Percentiles rank a stretch among this genome's conserved stretches.
These are phyloP conservation scores for Sinonovacula constricta DNA, from an alignment of 1,140 invertebrate genomes.

Conservation along the genomic window DNA sequence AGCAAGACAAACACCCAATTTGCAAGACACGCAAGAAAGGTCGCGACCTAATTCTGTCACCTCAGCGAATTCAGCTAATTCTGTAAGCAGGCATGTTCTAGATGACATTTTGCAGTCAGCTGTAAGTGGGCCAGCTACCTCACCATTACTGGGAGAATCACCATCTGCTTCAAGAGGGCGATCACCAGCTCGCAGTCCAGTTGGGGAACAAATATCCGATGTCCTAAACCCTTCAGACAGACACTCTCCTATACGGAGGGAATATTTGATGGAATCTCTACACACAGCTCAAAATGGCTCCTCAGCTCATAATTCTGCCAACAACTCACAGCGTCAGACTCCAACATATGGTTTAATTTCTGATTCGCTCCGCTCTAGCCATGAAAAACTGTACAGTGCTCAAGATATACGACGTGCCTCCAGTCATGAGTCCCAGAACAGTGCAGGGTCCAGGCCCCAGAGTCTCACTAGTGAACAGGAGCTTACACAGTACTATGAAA, in stretches of 20 bases:
- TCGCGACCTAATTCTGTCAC: constrained; percentile 22
- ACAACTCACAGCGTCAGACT: constrained; percentile 33
- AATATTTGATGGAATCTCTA: constrained; percentile 16
- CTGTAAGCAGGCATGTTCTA: constrained; percentile 40
- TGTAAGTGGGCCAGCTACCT: constrained; percentile 6
- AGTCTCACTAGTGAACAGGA: constrained; percentile 71
- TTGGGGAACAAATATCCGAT: constrained; percentile 48
- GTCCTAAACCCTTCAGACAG: constrained; percentile 42
- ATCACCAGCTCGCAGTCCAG: constrained; percentile 10
- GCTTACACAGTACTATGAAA: constrained; percentile 64
- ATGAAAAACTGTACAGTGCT: constrained; percentile 58
- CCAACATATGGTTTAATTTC: constrained; percentile 43
- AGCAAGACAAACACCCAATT: constrained; percentile 33
- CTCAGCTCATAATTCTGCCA: constrained; percentile 14
- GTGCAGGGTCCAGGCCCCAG: constrained; percentile 52
- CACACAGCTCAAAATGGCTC: background rate
- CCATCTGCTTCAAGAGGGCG: constrained; percentile 10
- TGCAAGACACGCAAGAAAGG: constrained; percentile 24
- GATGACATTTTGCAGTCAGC: constrained; percentile 51
- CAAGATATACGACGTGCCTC: constrained; percentile 27
- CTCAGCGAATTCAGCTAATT: constrained; percentile 40
- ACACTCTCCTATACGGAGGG: constrained; percentile 43
- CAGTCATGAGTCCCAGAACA: constrained; percentile 27
- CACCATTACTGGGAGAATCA: constrained; percentile 3
- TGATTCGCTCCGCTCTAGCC: constrained; percentile 49